Conservation (phyloP, 2,797 vertebrate genomes). For the Myotis myotis region DNA sequence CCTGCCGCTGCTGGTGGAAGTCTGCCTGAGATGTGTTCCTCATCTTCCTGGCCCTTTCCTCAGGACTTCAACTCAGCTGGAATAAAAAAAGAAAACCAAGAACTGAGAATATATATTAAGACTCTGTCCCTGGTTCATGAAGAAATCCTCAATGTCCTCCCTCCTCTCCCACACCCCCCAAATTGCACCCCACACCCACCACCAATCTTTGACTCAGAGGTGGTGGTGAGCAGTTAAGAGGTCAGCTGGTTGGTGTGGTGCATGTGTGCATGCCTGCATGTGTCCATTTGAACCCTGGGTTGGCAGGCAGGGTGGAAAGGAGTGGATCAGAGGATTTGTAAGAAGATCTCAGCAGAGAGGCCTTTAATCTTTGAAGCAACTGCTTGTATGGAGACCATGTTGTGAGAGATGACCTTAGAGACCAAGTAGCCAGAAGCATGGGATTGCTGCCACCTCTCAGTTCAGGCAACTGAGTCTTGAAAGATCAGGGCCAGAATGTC, state of each 20-base stretch:
- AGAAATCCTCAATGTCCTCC: neutral
- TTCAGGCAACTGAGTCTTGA: conserved; percentile 31
- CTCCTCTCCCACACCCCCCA: no score
- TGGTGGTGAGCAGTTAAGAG: neutral
- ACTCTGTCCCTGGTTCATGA: neutral
- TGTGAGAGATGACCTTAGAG: conserved; percentile 19
- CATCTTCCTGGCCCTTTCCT: neutral
- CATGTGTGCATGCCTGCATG: neutral
- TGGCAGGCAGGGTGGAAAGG: conserved; percentile 52
- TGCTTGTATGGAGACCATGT: neutral
- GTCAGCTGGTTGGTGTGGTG: neutral
- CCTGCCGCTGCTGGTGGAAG: neutral
- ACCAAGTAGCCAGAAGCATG: conserved; percentile 19
- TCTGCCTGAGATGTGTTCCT: neutral
- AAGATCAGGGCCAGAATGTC: neutral
- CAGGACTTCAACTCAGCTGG: neutral
- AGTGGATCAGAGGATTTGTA: conserved; percentile 52
- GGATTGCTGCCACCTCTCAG: neutral
- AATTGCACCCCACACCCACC: no score
- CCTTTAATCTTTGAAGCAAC: conserved; percentile 53
- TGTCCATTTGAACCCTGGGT: neutral
- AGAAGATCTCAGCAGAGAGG: conserved; percentile 55
- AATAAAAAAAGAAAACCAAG: neutral
- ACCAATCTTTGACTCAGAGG: neutral
- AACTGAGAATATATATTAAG: neutral